phyloP scores from a whole-genome alignment of 2,113 vertebrate species.

The crab-eating macaque (Macaca fascicularis) region DNA sequence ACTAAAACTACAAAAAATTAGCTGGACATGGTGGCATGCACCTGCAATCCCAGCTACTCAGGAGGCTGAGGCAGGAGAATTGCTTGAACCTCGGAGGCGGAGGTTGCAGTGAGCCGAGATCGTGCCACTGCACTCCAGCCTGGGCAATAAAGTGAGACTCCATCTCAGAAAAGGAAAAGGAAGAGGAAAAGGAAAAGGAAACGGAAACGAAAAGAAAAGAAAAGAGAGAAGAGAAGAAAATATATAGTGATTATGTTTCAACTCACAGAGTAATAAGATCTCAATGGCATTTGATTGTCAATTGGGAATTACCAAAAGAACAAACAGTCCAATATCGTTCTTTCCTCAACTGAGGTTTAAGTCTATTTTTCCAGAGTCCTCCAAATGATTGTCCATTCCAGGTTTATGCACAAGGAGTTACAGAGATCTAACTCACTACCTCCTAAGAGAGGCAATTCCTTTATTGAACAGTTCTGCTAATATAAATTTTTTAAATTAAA shows the following conservation, averaged over 20 bases:
- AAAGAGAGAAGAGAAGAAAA: too few species aligned
- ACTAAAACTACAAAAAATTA: too few species aligned
- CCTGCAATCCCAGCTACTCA: too few species aligned
- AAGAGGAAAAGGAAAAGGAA: too few species aligned
- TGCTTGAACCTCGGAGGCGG: too few species aligned
- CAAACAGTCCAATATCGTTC: background rate
- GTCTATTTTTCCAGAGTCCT: background rate
- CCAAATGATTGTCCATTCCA: background rate
- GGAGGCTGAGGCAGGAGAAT: too few species aligned
- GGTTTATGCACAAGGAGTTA: background rate
- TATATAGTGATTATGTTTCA: background rate
- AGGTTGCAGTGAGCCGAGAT: too few species aligned
- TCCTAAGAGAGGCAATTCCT: background rate
- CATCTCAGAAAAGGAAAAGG: too few species aligned
- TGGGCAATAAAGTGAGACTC: too few species aligned
- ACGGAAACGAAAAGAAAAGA: too few species aligned
- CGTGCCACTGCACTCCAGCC: too few species aligned
- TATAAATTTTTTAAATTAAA: background rate
- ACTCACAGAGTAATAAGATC: background rate
- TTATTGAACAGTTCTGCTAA: background rate
- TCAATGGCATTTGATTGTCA: background rate
- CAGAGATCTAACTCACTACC: background rate
- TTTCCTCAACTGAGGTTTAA: background rate
- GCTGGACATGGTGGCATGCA: too few species aligned
- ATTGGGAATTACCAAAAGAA: background rate